phyloP scores from a whole-genome alignment of 2,888 invertebrate species.

The Tetanocera ferruginea region DNA sequence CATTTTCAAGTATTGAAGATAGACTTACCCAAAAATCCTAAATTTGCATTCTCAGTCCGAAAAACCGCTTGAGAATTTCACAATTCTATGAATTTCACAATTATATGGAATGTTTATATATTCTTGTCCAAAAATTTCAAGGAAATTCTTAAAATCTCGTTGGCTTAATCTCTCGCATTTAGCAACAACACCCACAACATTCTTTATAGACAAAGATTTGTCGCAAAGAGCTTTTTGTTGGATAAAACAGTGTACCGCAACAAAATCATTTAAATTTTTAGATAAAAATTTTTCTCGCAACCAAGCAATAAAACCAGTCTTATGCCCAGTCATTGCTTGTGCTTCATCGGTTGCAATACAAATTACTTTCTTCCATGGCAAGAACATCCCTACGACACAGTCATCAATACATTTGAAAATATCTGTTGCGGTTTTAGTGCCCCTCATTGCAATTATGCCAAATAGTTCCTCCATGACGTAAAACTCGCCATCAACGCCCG shows the following conservation, averaged over 20 bases:
- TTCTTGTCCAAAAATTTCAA: not conserved
- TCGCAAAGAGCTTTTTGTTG: not conserved
- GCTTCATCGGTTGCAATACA: constrained; percentile 11
- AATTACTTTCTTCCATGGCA: constrained; percentile 2
- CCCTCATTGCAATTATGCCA: constrained; percentile 12
- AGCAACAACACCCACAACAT: not conserved
- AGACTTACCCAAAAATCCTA: not conserved
- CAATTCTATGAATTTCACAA: not conserved
- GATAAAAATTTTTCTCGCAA: not conserved
- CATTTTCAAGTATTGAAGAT: not conserved
- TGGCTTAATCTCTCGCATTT: not conserved
- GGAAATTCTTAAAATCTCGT: not conserved
- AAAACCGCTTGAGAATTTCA: not conserved
- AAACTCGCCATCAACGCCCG: not conserved
- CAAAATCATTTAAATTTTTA: not conserved
- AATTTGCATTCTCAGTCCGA: not conserved
- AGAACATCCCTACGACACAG: not conserved
- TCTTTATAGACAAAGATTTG: not conserved
- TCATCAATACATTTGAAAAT: constrained; percentile 13
- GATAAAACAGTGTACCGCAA: constrained; percentile 6
- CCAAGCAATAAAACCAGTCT: not conserved
- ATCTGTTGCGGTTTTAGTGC: not conserved
- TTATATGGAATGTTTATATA: not conserved
- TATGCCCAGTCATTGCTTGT: not conserved
- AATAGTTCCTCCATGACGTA: not conserved